A percentile compares a stretch with the other conserved stretches of the same genome.
Evolutionary conservation across 1,140 invertebrate genomes (phyloP).

Genomic region (Achroia grisella): DNA sequence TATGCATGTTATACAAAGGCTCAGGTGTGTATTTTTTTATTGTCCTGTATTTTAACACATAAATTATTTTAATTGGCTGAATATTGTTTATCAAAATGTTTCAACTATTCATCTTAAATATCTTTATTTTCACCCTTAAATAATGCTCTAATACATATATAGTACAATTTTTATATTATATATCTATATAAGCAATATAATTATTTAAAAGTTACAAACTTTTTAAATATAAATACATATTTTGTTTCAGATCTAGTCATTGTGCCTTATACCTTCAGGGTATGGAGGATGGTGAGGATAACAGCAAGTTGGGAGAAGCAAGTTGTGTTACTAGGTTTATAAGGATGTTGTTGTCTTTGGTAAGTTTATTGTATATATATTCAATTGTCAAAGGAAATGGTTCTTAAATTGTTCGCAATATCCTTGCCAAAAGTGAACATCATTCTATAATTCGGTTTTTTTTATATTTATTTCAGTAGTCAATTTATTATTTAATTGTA

Average conservation of each 20-base stretch:
- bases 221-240: neutral
- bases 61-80: no score
- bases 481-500: no score
- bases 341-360: constrained; percentile 89
- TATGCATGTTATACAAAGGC: constrained; percentile 93
- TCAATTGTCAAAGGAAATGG: no score
- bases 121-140: no score
- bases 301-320: constrained; percentile 83
- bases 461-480: no score
- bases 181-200: no score
- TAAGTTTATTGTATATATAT: constrained; percentile 58
- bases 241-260: constrained; percentile 77
- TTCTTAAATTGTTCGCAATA: no score
- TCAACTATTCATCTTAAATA: no score
- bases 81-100: neutral
- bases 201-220: neutral
- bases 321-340: constrained; percentile 95
- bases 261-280: constrained; percentile 82
- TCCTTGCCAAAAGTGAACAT: no score
- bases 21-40: constrained; percentile 74
- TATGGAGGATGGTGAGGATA: constrained; percentile 78
- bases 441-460: no score
- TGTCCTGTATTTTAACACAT: neutral
- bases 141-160: no score
- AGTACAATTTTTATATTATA: no score